Evolutionary conservation across 1,140 invertebrate species (phyloP).

Genomic region (Phortica variegata): DNA sequence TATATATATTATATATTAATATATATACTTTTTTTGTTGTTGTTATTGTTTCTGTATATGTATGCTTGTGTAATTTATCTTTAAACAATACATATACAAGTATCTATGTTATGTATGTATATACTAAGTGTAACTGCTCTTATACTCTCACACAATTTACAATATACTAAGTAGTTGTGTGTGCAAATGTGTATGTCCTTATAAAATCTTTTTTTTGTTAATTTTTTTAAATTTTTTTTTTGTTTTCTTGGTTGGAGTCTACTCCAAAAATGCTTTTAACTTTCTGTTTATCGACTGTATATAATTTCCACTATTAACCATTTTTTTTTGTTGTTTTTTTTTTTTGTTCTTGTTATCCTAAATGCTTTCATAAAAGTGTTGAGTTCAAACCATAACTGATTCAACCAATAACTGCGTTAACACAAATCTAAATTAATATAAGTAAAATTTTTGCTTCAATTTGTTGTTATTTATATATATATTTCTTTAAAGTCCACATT

Average conservation of each 20-base stretch:
- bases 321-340: slow-evolving; percentile 17
- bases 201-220: slow-evolving; percentile 44
- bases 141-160: too few species aligned
- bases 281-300: slow-evolving; percentile 38
- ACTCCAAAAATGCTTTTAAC: slow-evolving; percentile 51
- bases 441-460: slow-evolving; percentile 14
- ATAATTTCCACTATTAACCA: slow-evolving; percentile 31
- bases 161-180: too few species aligned
- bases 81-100: slow-evolving; percentile 20
- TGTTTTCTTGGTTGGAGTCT: slow-evolving; percentile 26
- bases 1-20: slow-evolving; percentile 32
- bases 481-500: background rate
- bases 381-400: too few species aligned
- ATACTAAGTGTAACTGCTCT: slow-evolving; percentile 19
- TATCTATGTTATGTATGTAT: slow-evolving; percentile 22
- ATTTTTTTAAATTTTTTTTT: too few species aligned
- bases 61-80: too few species aligned
- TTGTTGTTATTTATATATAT: slow-evolving; percentile 20
- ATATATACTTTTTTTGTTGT: slow-evolving; percentile 13
- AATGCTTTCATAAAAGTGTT: slow-evolving; percentile 44
- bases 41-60: too few species aligned
- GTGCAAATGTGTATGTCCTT: slow-evolving; percentile 14
- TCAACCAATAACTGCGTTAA: too few species aligned
- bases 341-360: slow-evolving; percentile 36
- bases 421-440: slow-evolving; percentile 41